A percentile compares a stretch with the other conserved stretches of the same genome.
These are phyloP conservation scores for Parazoanthus swiftii DNA, from an alignment of 92 coral and sea anemone genomes.

Conservation along the genomic window DNA sequence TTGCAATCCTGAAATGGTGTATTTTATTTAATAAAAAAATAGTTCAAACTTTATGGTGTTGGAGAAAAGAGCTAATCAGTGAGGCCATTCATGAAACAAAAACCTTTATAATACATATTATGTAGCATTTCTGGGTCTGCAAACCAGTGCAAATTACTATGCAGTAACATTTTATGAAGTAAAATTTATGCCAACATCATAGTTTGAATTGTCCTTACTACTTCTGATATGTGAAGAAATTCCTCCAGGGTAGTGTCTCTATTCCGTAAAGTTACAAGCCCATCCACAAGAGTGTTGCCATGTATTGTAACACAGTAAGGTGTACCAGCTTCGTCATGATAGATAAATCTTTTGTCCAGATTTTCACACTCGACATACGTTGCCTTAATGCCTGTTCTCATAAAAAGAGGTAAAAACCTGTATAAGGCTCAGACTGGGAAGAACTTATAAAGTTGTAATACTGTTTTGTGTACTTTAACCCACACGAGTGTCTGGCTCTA, in stretches of 20 bases:
- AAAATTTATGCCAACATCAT: conserved; percentile 49
- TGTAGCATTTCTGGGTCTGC: too few species aligned
- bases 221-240: conserved; percentile 87
- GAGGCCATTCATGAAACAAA: too few species aligned
- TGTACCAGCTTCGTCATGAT: conserved; percentile 89
- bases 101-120: too few species aligned
- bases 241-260: conserved; percentile 92
- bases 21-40: too few species aligned
- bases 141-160: too few species aligned
- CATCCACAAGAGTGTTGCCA: conserved; percentile 79
- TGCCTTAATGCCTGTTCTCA: conserved; percentile 64
- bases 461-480: not conserved
- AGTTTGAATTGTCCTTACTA: conserved; percentile 74
- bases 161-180: too few species aligned
- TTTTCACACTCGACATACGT: conserved; percentile 34
- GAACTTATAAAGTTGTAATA: not conserved
- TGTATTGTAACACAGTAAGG: conserved; percentile 86
- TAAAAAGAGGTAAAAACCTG: not conserved
- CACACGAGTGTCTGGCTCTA: too few species aligned
- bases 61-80: too few species aligned
- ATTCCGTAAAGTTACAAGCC: conserved; percentile 80
- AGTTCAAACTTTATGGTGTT: too few species aligned
- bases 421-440: not conserved
- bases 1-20: too few species aligned
- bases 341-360: conserved; percentile 58